Evolutionary conservation across 2,888 invertebrate genomes (phyloP).

Genomic region (Stomorhina lunata): DNA sequence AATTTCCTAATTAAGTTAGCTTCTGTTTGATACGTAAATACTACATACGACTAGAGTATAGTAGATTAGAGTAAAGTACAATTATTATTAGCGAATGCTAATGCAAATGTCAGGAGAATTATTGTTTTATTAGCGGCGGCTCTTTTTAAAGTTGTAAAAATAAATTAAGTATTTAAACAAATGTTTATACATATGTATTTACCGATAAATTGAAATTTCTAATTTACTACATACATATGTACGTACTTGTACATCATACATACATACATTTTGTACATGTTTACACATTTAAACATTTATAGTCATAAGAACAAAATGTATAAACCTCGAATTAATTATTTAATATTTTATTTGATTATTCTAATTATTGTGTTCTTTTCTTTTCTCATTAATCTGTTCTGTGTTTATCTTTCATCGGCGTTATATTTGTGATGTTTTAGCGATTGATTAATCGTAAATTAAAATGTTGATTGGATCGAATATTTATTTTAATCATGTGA

Average conservation of each 20-base stretch:
- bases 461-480: background rate
- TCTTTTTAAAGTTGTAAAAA: conserved; percentile 41
- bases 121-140: conserved; percentile 48
- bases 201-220: conserved; percentile 4
- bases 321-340: background rate
- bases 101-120: conserved; percentile 56
- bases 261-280: background rate
- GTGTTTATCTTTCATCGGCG: background rate
- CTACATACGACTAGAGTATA: background rate
- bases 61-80: background rate
- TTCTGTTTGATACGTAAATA: conserved; percentile 63
- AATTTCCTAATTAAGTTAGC: conserved; percentile 73
- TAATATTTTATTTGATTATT: background rate
- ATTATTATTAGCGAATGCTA: conserved; percentile 52
- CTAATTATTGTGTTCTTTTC: background rate
- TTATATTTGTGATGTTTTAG: background rate
- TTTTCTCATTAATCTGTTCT: background rate
- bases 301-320: no score
- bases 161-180: conserved; percentile 57
- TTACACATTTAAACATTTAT: no score
- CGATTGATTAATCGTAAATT: background rate
- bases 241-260: background rate
- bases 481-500: background rate
- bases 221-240: background rate
- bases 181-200: conserved; percentile 48